Evolutionary conservation across 2,888 invertebrate species (phyloP).

Genomic region (Epistrophella euchroma): DNA sequence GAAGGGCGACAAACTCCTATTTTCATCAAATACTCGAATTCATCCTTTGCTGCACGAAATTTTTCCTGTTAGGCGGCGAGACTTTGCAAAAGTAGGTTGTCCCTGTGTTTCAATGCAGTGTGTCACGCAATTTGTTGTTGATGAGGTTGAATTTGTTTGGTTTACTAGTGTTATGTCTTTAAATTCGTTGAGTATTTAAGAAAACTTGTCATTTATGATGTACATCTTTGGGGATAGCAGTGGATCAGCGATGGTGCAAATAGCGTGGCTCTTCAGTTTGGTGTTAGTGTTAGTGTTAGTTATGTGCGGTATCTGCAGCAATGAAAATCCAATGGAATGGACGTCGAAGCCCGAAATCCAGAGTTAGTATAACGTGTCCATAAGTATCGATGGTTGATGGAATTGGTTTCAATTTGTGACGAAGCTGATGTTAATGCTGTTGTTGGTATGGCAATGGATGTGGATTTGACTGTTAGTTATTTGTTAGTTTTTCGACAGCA

Average conservation of each 20-base stretch:
- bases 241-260: neutral
- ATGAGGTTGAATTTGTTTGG: neutral
- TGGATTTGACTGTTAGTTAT: neutral
- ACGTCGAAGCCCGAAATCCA: neutral
- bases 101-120: conserved; percentile 1
- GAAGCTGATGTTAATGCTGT: neutral
- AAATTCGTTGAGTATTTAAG: neutral
- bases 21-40: conserved; percentile 5
- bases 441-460: neutral
- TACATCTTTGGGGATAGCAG: neutral
- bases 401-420: neutral
- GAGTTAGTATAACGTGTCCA: neutral
- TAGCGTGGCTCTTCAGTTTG: neutral
- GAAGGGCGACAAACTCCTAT: neutral
- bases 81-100: neutral
- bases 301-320: neutral
- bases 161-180: neutral
- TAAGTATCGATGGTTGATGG: neutral
- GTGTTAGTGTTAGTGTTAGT: neutral
- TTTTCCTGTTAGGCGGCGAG: neutral
- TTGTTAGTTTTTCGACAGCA: neutral
- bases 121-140: neutral
- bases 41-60: neutral
- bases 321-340: neutral
- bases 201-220: neutral